Evolutionary conservation across 2,888 invertebrate genomes (phyloP).

Genomic region (Entomobrya proxima): DNA sequence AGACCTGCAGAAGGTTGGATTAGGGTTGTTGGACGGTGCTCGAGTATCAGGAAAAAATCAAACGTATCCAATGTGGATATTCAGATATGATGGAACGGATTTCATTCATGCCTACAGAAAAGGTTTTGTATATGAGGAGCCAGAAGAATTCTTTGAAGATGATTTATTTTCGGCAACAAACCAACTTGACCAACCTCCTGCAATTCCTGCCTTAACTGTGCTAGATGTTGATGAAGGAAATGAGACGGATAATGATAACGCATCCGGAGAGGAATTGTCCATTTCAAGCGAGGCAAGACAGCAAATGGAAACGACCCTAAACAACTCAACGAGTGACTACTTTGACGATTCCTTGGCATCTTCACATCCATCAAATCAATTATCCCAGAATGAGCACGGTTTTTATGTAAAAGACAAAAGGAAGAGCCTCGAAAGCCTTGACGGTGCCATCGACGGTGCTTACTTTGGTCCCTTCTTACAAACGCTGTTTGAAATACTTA

Average conservation of each 20-base stretch:
- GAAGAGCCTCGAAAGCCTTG: slow-evolving; percentile 18
- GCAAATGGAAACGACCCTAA: no score
- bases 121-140: slow-evolving; percentile 40
- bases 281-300: no score
- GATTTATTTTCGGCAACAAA: slow-evolving; percentile 51
- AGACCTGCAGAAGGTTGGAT: slow-evolving; percentile 36
- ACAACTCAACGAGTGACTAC: no score
- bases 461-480: slow-evolving; percentile 73
- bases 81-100: slow-evolving; percentile 73
- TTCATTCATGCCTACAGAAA: slow-evolving; percentile 43
- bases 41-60: slow-evolving; percentile 46
- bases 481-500: slow-evolving; percentile 66
- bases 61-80: slow-evolving; percentile 70
- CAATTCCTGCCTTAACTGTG: background rate
- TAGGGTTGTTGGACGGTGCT: background rate
- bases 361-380: no score
- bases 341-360: no score
- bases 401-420: slow-evolving; percentile 18
- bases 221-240: background rate
- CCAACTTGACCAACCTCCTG: slow-evolving; percentile 19
- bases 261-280: background rate
- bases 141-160: slow-evolving; percentile 68
- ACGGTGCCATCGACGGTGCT: slow-evolving; percentile 18
- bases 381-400: background rate
- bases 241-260: background rate